These are phyloP conservation scores for Halocaridina rubra DNA, from an alignment of 2,888 invertebrate species.

Conservation along the genomic window DNA sequence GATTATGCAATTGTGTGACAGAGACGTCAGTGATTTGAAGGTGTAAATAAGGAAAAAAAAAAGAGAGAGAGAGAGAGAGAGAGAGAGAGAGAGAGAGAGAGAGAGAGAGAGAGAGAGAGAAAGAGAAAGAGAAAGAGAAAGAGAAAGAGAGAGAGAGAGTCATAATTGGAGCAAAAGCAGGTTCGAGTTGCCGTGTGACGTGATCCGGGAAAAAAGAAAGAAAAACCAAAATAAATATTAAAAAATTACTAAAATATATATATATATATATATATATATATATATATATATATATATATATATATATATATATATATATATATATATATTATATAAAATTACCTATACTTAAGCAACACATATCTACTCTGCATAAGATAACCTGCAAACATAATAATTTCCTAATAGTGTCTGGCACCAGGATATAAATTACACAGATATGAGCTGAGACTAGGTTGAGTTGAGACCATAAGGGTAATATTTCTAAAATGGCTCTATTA, in stretches of 20 bases:
- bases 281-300: no score
- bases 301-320: no score
- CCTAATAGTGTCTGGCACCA: no score
- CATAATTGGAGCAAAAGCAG: neutral
- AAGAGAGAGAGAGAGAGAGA: neutral
- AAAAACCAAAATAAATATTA: constrained; percentile 27
- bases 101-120: neutral
- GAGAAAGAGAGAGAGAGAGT: neutral
- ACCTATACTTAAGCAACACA: no score
- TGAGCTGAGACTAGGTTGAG: no score
- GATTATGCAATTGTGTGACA: neutral
- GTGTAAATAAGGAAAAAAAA: neutral
- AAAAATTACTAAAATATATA: constrained; percentile 11
- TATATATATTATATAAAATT: no score
- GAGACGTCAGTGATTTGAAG: neutral
- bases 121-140: neutral
- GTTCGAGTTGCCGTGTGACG: neutral
- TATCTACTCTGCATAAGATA: no score
- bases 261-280: no score
- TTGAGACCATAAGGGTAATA: no score
- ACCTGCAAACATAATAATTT: no score
- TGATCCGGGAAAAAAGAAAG: constrained; percentile 27
- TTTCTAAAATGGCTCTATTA: no score
- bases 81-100: neutral
- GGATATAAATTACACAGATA: no score